Evolutionary conservation across 2,888 invertebrate species (phyloP).

Genomic region (Clepsis dumicolana): DNA sequence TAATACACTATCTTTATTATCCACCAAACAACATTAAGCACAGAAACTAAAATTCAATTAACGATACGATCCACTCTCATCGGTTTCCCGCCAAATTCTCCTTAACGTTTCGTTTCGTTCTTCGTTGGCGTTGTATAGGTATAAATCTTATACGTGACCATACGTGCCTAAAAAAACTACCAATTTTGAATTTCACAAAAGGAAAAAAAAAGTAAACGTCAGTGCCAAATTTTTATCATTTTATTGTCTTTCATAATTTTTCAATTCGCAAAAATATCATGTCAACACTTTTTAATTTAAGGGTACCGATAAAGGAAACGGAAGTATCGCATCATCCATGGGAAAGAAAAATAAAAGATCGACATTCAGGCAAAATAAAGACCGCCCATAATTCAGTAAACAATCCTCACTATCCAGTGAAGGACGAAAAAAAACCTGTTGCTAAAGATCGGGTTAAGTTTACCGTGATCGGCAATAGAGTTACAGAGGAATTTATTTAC

Average conservation of each 20-base stretch:
- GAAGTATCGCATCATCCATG: conserved; percentile 64
- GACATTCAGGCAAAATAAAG: conserved; percentile 58
- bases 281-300: conserved; percentile 52
- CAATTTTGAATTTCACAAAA: neutral
- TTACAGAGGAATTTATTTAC: conserved; percentile 71
- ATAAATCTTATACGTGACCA: no score
- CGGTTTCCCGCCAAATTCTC: no score
- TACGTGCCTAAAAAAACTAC: neutral
- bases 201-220: neutral
- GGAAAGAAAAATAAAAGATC: conserved; percentile 64
- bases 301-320: conserved; percentile 51
- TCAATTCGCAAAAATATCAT: conserved; percentile 10
- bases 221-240: neutral
- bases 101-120: neutral
- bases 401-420: conserved; percentile 66
- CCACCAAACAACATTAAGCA: no score
- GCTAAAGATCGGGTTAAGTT: conserved; percentile 58
- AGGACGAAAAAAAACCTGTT: conserved; percentile 50
- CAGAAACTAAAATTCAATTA: no score
- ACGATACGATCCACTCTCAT: no score
- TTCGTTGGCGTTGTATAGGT: no score
- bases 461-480: conserved; percentile 70
- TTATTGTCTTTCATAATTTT: neutral
- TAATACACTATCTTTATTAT: no score
- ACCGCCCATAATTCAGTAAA: conserved; percentile 70